Percentiles rank a stretch among this genome's conserved stretches.
These are phyloP conservation scores for Stictonetta naevosa DNA, from an alignment of 2,113 vertebrate species.

Conservation along the genomic window DNA sequence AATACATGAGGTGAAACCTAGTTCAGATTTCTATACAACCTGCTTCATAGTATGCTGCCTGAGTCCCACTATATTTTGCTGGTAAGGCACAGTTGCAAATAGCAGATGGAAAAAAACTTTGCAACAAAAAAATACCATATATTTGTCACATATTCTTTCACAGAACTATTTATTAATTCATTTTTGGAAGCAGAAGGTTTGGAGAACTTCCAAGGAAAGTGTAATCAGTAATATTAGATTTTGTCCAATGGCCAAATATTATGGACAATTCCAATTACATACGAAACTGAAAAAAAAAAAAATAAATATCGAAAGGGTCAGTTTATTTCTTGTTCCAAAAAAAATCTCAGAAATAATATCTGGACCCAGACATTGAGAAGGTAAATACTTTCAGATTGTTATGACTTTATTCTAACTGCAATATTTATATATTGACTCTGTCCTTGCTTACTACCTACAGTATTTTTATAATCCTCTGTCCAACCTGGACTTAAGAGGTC, in stretches of 20 bases:
- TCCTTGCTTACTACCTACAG: not conserved
- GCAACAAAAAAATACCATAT: not conserved
- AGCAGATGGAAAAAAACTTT: not conserved
- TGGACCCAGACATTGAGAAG: not conserved
- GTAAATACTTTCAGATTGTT: not conserved
- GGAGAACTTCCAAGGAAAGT: not conserved
- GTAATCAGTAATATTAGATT: not conserved
- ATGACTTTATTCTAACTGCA: not conserved
- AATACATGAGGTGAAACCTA: not conserved
- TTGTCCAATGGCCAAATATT: not conserved
- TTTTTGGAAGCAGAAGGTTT: not conserved
- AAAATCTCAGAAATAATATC: not conserved
- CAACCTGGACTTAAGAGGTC: not conserved
- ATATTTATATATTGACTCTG: rapidly evolving
- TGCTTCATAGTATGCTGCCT: not conserved
- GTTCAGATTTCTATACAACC: not conserved
- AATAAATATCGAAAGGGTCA: not conserved
- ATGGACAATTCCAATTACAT: not conserved
- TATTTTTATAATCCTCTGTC: not conserved
- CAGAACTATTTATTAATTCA: not conserved
- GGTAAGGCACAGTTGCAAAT: not conserved
- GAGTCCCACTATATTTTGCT: not conserved
- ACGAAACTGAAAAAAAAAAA: not conserved
- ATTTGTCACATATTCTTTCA: not conserved
- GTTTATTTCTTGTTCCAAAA: not conserved